Conservation (phyloP, 2,113 vertebrate genomes). For the Salminus brasiliensis region DNA sequence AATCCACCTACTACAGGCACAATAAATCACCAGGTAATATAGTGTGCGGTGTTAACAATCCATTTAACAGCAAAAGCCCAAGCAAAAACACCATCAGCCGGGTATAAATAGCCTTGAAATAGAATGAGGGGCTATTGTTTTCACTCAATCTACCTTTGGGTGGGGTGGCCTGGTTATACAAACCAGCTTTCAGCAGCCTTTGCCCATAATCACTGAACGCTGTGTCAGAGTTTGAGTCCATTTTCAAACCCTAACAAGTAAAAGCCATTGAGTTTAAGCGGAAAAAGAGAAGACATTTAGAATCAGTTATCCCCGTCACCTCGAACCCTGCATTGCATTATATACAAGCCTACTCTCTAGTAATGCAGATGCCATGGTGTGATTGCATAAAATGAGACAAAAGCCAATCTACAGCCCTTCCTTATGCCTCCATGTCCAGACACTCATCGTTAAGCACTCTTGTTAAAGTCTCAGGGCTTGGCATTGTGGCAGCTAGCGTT, state of each 20-base stretch:
- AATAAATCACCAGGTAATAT: slow-evolving; percentile 51
- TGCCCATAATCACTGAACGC: background rate
- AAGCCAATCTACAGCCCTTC: background rate
- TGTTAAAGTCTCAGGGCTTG: slow-evolving; percentile 12
- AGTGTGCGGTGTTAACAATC: slow-evolving; percentile 45
- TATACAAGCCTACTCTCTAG: background rate
- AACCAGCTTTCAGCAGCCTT: slow-evolving; percentile 24
- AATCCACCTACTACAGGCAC: slow-evolving; percentile 23
- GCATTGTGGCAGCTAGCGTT: slow-evolving; percentile 1
- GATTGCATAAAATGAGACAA: slow-evolving; percentile 9
- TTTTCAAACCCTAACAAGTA: background rate
- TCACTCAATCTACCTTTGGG: slow-evolving; percentile 26
- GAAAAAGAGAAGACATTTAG: slow-evolving; percentile 10
- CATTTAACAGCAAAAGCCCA: slow-evolving; percentile 38
- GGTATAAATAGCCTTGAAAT: slow-evolving; percentile 33
- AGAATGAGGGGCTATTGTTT: slow-evolving; percentile 31
- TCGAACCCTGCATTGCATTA: slow-evolving; percentile 6
- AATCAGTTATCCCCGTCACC: background rate
- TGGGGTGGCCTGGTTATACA: slow-evolving; percentile 32
- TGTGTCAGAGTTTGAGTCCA: background rate
- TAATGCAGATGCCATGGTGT: background rate
- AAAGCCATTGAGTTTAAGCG: background rate
- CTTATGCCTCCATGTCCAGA: background rate
- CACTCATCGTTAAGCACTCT: background rate
- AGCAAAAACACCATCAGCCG: slow-evolving; percentile 34